A percentile compares a stretch with the other conserved stretches of the same genome.
phyloP scores from a whole-genome alignment of 1,140 invertebrate species.

The Semibalanus balanoides region DNA sequence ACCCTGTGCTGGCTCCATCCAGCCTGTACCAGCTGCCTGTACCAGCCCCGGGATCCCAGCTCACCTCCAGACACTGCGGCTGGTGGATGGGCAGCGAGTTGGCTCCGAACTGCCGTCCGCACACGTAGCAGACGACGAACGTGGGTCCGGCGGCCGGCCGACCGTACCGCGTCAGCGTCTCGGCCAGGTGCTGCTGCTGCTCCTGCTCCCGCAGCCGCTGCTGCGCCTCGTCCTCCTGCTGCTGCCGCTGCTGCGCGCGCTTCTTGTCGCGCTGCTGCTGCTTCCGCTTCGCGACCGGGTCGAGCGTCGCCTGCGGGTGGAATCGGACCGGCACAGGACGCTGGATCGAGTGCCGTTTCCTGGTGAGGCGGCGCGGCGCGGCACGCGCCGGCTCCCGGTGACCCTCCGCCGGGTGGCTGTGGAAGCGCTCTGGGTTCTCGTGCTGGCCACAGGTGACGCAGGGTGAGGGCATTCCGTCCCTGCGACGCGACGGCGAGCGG shows the following conservation, averaged over 20 bases:
- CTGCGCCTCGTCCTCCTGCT: constrained; percentile 8
- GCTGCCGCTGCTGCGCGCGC: constrained; percentile 6
- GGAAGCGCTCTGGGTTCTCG: constrained; percentile 41
- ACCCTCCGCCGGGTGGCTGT: constrained; percentile 36
- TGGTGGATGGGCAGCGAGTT: constrained; percentile 56
- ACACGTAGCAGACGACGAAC: constrained; percentile 51
- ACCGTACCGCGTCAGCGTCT: constrained; percentile 3
- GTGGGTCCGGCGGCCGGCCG: background rate
- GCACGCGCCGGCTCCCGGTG: too few species aligned
- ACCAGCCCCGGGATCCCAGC: too few species aligned
- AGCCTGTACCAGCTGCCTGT: too few species aligned
- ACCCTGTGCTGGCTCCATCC: too few species aligned
- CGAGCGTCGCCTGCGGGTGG: background rate
- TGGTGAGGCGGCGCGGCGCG: background rate
- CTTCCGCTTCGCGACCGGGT: background rate
- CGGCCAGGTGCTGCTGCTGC: background rate
- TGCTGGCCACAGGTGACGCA: constrained; percentile 41
- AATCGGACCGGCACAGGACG: background rate
- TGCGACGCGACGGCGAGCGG: constrained; percentile 6
- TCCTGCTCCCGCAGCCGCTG: constrained; percentile 5
- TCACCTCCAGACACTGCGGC: constrained; percentile 49
- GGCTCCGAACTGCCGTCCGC: constrained; percentile 53
- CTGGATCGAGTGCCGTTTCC: background rate
- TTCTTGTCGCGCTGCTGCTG: constrained; percentile 5
- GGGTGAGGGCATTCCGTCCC: constrained; percentile 23